Conservation (phyloP, 2,113 vertebrate species). For the Dicaeum eximium region DNA sequence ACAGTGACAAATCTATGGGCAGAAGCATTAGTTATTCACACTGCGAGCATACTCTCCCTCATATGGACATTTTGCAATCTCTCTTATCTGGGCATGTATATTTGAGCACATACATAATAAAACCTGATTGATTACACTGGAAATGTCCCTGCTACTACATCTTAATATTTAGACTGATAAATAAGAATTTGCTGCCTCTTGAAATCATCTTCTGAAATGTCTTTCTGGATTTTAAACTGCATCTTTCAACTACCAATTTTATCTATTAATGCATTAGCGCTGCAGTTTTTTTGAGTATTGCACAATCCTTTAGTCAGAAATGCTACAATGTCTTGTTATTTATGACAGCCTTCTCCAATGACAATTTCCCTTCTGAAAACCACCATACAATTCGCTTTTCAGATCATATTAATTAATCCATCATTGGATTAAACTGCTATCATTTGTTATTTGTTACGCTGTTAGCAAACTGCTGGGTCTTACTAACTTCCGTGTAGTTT, state of each 20-base stretch:
- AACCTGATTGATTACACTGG: not conserved
- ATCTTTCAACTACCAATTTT: not conserved
- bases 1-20: not conserved
- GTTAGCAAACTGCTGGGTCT: not conserved
- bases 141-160: not conserved
- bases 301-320: not conserved
- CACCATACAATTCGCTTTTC: not conserved
- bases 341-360: not conserved
- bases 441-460: not conserved
- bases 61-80: not conserved
- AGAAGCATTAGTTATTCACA: not conserved
- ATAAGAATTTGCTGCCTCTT: not conserved
- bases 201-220: not conserved
- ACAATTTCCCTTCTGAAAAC: not conserved
- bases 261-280: rapidly evolving
- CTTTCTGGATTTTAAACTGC: not conserved
- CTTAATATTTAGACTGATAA: not conserved
- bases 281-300: not conserved
- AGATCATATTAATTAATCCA: not conserved
- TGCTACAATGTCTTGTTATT: not conserved
- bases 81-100: not conserved
- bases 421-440: not conserved
- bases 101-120: not conserved
- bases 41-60: not conserved
- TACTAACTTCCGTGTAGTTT: not conserved